phyloP scores from a whole-genome alignment of 2,113 vertebrate genomes.

The Scomber japonicus region DNA sequence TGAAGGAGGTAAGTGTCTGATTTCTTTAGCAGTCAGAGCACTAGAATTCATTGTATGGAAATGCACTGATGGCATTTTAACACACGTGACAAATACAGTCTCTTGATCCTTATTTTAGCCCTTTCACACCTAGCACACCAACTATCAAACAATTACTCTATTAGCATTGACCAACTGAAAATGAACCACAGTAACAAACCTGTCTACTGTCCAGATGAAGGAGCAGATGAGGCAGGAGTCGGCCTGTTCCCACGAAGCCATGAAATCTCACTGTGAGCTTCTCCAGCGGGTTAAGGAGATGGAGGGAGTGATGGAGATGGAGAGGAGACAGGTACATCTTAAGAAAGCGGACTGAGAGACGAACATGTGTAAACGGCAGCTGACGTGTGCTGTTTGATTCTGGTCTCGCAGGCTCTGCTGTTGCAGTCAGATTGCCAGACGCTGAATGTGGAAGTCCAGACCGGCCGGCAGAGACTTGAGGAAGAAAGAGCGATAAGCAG shows the following conservation, averaged over 20 bases:
- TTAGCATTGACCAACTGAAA: background rate
- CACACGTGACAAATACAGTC: no score
- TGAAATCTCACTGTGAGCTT: slow-evolving; percentile 78
- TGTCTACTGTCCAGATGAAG: slow-evolving; percentile 72
- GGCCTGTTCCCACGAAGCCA: slow-evolving; percentile 66
- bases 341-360: background rate
- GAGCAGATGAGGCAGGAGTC: slow-evolving; percentile 81
- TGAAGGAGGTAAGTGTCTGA: slow-evolving; percentile 80
- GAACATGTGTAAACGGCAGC: background rate
- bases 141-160: background rate
- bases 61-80: no score
- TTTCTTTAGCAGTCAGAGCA: background rate
- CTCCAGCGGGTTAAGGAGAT: slow-evolving; percentile 81
- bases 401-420: slow-evolving; percentile 15
- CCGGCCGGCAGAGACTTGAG: slow-evolving; percentile 65
- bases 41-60: no score
- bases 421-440: background rate
- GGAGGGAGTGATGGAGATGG: slow-evolving; percentile 68
- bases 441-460: slow-evolving; percentile 41
- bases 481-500: slow-evolving; percentile 66
- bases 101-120: background rate
- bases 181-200: background rate
- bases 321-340: slow-evolving; percentile 17
- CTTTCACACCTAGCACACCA: background rate
- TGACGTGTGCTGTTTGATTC: background rate